phyloP scores from a whole-genome alignment of 2,888 invertebrate species.

The Phortica okadai region DNA sequence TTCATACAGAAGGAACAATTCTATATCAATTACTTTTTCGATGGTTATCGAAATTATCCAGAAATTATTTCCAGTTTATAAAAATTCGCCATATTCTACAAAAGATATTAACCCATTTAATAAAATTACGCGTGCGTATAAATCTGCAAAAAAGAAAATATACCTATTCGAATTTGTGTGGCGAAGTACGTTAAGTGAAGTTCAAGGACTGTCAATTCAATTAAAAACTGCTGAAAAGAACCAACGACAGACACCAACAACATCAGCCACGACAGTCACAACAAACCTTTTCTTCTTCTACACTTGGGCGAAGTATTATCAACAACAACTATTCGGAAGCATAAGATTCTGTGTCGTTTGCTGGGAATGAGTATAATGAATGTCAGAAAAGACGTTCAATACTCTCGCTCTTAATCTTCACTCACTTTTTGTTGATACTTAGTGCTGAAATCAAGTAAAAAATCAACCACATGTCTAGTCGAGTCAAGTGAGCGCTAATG shows the following conservation, averaged over 20 bases:
- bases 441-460: constrained; percentile 40
- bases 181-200: constrained; percentile 67
- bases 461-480: constrained; percentile 16
- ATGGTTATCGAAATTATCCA: too few species aligned
- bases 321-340: too few species aligned
- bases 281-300: background rate
- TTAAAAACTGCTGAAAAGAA: constrained; percentile 70
- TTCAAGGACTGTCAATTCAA: constrained; percentile 74
- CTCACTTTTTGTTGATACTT: background rate
- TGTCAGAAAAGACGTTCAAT: too few species aligned
- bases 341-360: too few species aligned
- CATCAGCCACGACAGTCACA: constrained; percentile 21
- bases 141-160: background rate
- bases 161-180: background rate
- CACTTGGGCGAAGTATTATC: background rate
- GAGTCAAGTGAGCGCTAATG: constrained; percentile 23
- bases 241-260: constrained; percentile 50
- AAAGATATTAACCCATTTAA: too few species aligned
- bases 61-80: too few species aligned
- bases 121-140: too few species aligned
- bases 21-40: too few species aligned
- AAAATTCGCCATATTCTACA: too few species aligned
- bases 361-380: too few species aligned
- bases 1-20: too few species aligned
- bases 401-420: background rate